A percentile compares a stretch with the other conserved stretches of the same genome.
These are phyloP conservation scores for Puntigrus tetrazona DNA, from an alignment of 2,113 vertebrate genomes.

Conservation along the genomic window DNA sequence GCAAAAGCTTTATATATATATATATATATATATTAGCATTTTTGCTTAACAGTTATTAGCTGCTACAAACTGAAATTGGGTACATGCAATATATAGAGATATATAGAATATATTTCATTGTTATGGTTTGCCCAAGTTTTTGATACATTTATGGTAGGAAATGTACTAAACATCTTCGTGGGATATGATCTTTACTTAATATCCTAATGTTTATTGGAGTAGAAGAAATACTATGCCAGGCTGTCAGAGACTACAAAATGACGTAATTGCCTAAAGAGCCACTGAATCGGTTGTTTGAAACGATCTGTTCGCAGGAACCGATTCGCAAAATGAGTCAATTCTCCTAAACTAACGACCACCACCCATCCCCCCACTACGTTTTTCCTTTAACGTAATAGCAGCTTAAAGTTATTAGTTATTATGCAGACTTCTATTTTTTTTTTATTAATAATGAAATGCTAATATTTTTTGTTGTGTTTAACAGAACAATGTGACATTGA, in stretches of 20 bases:
- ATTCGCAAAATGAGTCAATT: not conserved
- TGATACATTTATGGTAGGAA: no score
- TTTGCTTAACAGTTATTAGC: not conserved
- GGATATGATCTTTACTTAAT: no score
- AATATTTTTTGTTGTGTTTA: not conserved
- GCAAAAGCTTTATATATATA: not conserved
- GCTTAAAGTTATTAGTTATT: not conserved
- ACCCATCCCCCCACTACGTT: constrained; percentile 12
- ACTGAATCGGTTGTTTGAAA: not conserved
- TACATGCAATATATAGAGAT: no score
- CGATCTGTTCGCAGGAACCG: not conserved
- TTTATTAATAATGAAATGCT: not conserved
- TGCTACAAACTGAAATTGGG: not conserved
- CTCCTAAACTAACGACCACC: constrained; percentile 10
- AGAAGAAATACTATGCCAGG: not conserved
- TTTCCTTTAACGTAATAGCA: not conserved
- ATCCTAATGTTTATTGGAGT: no score
- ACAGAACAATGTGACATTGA: not conserved
- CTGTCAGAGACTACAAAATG: not conserved
- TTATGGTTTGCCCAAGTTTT: no score
- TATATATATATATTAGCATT: not conserved
- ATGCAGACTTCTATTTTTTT: not conserved
- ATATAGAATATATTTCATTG: no score
- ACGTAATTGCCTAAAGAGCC: not conserved
- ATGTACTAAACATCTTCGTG: no score